Percentiles rank a stretch among this genome's conserved stretches.
Evolutionary conservation across 1,140 invertebrate species (phyloP).

Genomic region (Schmidtea mediterranea): DNA sequence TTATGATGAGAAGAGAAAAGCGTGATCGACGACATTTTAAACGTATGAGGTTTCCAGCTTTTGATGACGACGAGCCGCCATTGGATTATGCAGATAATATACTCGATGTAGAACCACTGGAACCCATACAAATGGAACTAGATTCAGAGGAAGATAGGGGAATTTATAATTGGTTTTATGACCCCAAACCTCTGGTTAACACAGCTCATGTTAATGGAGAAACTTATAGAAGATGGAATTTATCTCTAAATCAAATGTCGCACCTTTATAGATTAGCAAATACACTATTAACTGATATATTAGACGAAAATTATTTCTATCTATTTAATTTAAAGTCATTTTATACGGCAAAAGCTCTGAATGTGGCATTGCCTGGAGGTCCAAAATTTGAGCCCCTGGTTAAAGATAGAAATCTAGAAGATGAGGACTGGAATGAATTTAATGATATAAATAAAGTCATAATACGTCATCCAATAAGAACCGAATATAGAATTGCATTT

Average conservation of each 20-base stretch:
- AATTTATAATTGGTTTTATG: conserved; percentile 75
- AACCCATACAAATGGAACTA: conserved; percentile 92
- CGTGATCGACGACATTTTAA: conserved; percentile 93
- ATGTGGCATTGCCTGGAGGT: conserved; percentile 98
- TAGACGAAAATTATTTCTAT: conserved; percentile 96
- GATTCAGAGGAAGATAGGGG: conserved; percentile 77
- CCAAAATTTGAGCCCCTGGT: conserved; percentile 97
- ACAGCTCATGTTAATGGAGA: conserved; percentile 77
- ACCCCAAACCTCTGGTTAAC: conserved; percentile 76
- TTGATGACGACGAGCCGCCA: conserved; percentile 98
- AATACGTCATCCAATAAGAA: conserved; percentile 83
- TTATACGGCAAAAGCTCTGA: conserved; percentile 94
- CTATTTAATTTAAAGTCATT: conserved; percentile 96
- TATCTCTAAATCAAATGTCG: conserved; percentile 78
- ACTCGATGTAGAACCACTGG: conserved; percentile 85
- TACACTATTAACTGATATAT: conserved; percentile 84
- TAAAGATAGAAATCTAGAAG: conserved; percentile 78
- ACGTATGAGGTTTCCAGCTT: conserved; percentile 94
- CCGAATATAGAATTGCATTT: conserved; percentile 95
- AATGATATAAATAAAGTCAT: conserved; percentile 99
- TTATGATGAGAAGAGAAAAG: conserved; percentile 98
- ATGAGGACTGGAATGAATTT: conserved; percentile 99
- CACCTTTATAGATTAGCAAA: conserved; percentile 85
- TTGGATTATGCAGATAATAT: conserved; percentile 97
- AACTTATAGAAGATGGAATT: conserved; percentile 80